Evolutionary conservation across 2,888 invertebrate genomes (phyloP).

Genomic region (Drosophila paucipuncta): DNA sequence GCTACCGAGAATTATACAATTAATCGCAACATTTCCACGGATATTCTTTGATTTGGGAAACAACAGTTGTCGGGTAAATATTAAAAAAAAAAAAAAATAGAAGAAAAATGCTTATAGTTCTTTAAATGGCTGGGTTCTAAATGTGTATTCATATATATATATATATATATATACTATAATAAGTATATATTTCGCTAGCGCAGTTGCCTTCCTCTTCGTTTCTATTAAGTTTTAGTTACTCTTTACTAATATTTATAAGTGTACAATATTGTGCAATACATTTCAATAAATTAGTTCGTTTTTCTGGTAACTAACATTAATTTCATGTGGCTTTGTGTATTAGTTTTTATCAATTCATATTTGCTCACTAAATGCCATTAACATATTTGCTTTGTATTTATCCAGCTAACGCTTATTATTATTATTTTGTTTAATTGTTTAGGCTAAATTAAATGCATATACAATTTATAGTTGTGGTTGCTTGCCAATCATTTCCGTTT

Average conservation of each 20-base stretch:
- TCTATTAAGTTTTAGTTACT: constrained; percentile 56
- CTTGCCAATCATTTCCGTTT: constrained; percentile 59
- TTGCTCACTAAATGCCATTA: constrained; percentile 69
- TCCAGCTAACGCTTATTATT: constrained; percentile 38
- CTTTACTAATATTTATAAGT: constrained; percentile 71
- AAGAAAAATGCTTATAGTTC: neutral
- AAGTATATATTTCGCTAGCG: constrained; percentile 38
- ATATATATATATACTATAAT: constrained; percentile 22
- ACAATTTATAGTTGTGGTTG: constrained; percentile 73
- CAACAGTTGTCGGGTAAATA: constrained; percentile 17
- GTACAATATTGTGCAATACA: constrained; percentile 82
- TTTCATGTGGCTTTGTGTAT: constrained; percentile 47
- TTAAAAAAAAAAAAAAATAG: neutral
- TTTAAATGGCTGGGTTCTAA: constrained; percentile 31
- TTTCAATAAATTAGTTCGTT: constrained; percentile 78
- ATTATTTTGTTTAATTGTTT: constrained; percentile 50
- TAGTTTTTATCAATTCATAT: constrained; percentile 71
- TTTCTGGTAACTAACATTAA: constrained; percentile 64
- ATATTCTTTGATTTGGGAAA: constrained; percentile 21
- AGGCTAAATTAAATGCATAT: constrained; percentile 78
- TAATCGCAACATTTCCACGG: constrained; percentile 7
- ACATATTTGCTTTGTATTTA: constrained; percentile 54
- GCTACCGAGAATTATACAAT: constrained; percentile 23
- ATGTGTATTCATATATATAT: constrained; percentile 26
- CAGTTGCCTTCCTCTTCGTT: constrained; percentile 46